Evolutionary conservation across 2,888 invertebrate species (phyloP), one percentile per base, ranked within the genome.

Genomic region (Erpobdella octoculata): DNA sequence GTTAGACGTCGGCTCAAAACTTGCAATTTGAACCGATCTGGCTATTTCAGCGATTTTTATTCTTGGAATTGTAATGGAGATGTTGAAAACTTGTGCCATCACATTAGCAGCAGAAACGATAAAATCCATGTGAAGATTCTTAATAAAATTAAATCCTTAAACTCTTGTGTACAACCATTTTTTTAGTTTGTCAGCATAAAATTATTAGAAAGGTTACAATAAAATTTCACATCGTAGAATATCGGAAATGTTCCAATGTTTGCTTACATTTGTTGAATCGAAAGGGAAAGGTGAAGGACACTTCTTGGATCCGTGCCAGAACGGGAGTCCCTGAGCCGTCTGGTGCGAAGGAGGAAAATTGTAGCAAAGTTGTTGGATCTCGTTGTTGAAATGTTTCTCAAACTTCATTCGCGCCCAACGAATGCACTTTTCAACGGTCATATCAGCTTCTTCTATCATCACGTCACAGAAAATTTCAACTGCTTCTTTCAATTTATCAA

Each of bases 281-380:
- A 86, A 87, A 48, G 86, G 73, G 81, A 97, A 84, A 0, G 92
- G 89, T 74, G 88, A 87, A 0, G 98, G 98, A 82, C 97, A 98
- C 58, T 96, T 88, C 84, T 98, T 94, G 0, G 92, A 92, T 0
- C 93, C 97, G 0, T 96, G 95, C 98, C 98, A 99, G 86, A 98
- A 98, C 2, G 91, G 90, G 71, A 93, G 84, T 37, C 87, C 87
- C 46, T 84, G 81, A 73, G 81, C 83, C 3, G 86, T 87, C 53
- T 90, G 84, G 82, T 92, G 92, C 84, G 95, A 91, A 0, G 92
- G 89, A 8, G 98, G 98, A 85, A 98, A 98, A 85, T 96, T 97
- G 85, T 89, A 96, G 38, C 98, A 86, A 76, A 98, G 86, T 84
- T 99, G 98, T 77, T 89, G 88, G 79, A 98, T 98, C 85, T 93